Evolutionary conservation across 2,797 vertebrate genomes (phyloP).

Genomic region (Nyctalus aviator): DNA sequence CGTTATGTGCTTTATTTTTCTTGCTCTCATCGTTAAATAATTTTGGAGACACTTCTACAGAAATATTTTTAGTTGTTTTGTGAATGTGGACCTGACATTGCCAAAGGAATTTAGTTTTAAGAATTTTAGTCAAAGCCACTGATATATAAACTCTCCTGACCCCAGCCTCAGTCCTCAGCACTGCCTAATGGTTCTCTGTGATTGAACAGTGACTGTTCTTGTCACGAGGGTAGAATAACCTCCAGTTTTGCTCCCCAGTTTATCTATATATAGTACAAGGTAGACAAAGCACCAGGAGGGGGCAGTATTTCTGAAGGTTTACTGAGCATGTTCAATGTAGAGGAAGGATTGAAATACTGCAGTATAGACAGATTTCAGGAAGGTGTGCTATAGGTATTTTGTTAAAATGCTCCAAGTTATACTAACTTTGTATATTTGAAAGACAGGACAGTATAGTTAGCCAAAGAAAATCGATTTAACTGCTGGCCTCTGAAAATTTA

Average conservation of each 20-base stretch:
- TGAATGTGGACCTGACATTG: background rate
- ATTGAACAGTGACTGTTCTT: background rate
- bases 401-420: background rate
- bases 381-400: background rate
- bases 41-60: slow-evolving; percentile 52
- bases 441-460: background rate
- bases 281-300: background rate
- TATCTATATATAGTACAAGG: background rate
- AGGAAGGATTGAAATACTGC: background rate
- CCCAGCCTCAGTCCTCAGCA: background rate
- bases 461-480: slow-evolving; percentile 18
- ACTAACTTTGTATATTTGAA: slow-evolving; percentile 23
- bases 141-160: background rate
- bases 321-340: background rate
- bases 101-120: slow-evolving; percentile 48
- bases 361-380: background rate
- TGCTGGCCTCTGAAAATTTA: slow-evolving; percentile 54
- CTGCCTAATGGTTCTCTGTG: background rate
- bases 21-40: slow-evolving; percentile 47
- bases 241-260: background rate
- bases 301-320: background rate
- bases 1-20: slow-evolving; percentile 17
- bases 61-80: slow-evolving; percentile 57
- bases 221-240: background rate
- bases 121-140: slow-evolving; percentile 32